Base-by-base conservation (phyloP, 1,140 invertebrate species). In the Drosophila ambigua region DNA sequence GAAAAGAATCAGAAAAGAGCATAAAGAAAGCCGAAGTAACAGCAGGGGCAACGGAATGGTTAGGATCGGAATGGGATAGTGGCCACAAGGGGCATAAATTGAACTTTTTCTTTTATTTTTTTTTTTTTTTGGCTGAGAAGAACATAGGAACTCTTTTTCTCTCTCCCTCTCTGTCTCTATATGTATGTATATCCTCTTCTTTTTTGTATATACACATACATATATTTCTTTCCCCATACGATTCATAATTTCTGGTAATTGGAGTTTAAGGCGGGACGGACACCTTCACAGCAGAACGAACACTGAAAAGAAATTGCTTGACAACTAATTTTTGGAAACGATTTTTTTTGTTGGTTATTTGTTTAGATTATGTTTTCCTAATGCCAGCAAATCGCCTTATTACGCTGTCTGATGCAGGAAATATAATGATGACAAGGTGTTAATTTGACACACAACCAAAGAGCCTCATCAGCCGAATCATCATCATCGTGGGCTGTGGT, bases 181-280 rank as follows among this genome's bases (percentile, higher is more conserved):
- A 16, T 16, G 16, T n/a, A 16, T 16, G 16, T 16, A 7, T 13
- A 5, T 44, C 2, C 45, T 46, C 31, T 31, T 9, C 31, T 31
- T 31, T 39, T 11, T 2, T 11, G 28, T 35, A 8, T 9, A 35
- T 35, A 35, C 20, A 24, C 2, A 24, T 24, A 24, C 2, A 24
- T 4, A 24, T 7, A 28, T 28, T 28, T 55, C 52, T 61, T 39
- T 59, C 58, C 46, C 48, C 66, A 48, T 77, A 87, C 82, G 74
- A 87, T 66, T 85, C 77, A 85, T 87, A 85, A 85, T 85, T 85
- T 81, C 68, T 69, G 77, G 81, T 85, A 85, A 85, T 85, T 85
- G 82, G 64, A 85, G 81, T 87, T 84, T 87, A 81, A 84, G 79
- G 11, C 35, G 35, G 35, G 11, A 39, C 35, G 26, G 23, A 28